Evolutionary conservation across 1,140 invertebrate species (phyloP).

Genomic region (Lordiphosa mommai): DNA sequence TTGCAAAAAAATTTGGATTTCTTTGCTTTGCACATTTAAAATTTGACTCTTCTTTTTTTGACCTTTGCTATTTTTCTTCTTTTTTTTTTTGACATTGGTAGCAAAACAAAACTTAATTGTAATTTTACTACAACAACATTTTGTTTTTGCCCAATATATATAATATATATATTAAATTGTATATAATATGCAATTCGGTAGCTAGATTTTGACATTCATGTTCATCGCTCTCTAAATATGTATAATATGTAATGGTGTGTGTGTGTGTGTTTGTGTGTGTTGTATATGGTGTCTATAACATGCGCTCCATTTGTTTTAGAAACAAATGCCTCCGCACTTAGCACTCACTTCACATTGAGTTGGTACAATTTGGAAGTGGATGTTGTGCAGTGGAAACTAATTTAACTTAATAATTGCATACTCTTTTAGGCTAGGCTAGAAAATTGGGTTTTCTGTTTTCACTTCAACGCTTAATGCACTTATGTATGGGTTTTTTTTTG

Average conservation of each 20-base stretch:
- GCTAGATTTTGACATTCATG: constrained; percentile 68
- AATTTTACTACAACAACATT: constrained; percentile 76
- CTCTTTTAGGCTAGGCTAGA: constrained; percentile 66
- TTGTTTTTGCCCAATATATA: constrained; percentile 70
- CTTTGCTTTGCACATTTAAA: constrained; percentile 56
- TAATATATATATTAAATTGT: constrained; percentile 60
- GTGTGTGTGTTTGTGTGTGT: constrained; percentile 25
- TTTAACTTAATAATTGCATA: constrained; percentile 75
- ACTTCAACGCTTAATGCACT: constrained; percentile 64
- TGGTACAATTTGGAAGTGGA: constrained; percentile 2
- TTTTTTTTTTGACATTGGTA: constrained; percentile 33
- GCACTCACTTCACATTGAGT: neutral
- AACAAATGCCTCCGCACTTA: constrained; percentile 33
- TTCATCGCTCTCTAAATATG: constrained; percentile 21
- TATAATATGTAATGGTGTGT: constrained; percentile 20
- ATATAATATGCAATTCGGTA: constrained; percentile 76
- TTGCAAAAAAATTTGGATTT: constrained; percentile 53
- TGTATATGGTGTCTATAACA: constrained; percentile 37
- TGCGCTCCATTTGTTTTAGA: constrained; percentile 60
- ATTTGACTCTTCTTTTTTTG: constrained; percentile 53
- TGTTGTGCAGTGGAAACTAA: constrained; percentile 39
- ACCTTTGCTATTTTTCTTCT: constrained; percentile 10
- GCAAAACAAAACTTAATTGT: constrained; percentile 78
- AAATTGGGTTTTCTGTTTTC: constrained; percentile 51
- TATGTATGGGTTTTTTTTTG: constrained; percentile 48